Evolutionary conservation across 2,888 invertebrate species (phyloP), one percentile per base, ranked within the genome.

Genomic region (Melolontha melolontha): DNA sequence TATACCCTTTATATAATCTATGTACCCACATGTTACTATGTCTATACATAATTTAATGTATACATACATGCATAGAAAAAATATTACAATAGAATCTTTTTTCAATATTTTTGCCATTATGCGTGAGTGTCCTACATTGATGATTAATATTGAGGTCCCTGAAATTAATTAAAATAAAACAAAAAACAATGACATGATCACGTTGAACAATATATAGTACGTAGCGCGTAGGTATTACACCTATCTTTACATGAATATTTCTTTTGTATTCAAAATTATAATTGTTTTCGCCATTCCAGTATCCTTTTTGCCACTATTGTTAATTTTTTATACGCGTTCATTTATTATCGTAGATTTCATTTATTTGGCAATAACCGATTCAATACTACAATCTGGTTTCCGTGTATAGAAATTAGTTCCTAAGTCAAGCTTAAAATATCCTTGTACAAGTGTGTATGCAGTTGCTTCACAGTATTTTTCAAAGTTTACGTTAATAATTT

Each of bases 201-300:
- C 34, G 59, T 16, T 27, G 59, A 59, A 59, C 44, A 59, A 59
- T 59, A 59, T 59, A 44, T 40, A 34, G 34, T 34, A 59, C 59
- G 12, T 29, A 59, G 12, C 12, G 59, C 44, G 59, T 59, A 59
- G 59, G 59, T 47, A 59, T 59, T 59, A 59, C 59, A 59, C 59
- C 59, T 59, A 59, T 44, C 59, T 59, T n/a, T 44, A 59, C 59
- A 59, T 44, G 59, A 59, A 59, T 59, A 59, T 59, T 59, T 59
- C 59, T 59, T 59, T 59, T 59, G 59, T 59, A 59, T 59, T 59
- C 59, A 59, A 59, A 59, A 59, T 59, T 40, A 40, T 59, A 59
- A 59, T 59, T 59, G 59, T 59, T 59, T 59, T 59, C 44, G 59
- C 59, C 44, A 44, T 44, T 8, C 44, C 14, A 44, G n/a, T 29